Conservation (phyloP, 2,113 vertebrate genomes). For the Mobula birostris region DNA sequence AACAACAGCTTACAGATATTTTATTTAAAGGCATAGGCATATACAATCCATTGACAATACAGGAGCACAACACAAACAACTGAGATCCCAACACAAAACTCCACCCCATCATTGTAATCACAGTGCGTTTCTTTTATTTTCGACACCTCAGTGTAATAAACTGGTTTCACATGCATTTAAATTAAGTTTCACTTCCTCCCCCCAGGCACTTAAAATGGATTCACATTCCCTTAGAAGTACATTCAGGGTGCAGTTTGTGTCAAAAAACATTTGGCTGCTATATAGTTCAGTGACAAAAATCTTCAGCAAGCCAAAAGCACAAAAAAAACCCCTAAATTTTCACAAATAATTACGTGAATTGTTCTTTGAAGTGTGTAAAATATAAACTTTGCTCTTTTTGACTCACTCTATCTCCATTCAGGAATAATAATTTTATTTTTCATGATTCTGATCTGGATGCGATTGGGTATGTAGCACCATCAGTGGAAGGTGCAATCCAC, state of each 20-base stretch:
- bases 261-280: constrained; percentile 13
- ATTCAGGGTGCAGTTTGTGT: constrained; percentile 21
- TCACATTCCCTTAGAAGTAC: constrained; percentile 26
- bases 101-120: constrained; percentile 31
- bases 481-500: not conserved
- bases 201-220: constrained; percentile 35
- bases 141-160: constrained; percentile 25
- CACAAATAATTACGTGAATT: not conserved
- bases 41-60: constrained; percentile 30
- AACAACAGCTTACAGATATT: constrained; percentile 36
- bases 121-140: constrained; percentile 35
- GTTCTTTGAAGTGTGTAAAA: constrained; percentile 4
- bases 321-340: not conserved
- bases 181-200: constrained; percentile 24
- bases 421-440: not conserved
- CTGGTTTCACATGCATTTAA: constrained; percentile 27
- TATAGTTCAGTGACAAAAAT: constrained; percentile 5
- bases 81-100: constrained; percentile 31
- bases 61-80: constrained; percentile 36
- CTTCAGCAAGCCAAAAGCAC: not conserved
- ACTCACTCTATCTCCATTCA: not conserved
- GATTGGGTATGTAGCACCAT: not conserved
- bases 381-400: constrained; percentile 25
- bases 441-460: not conserved
- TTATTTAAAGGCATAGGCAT: constrained; percentile 38